These are phyloP conservation scores for Rhizomys pruinosus DNA, from an alignment of 2,113 vertebrate genomes.

Conservation along the genomic window DNA sequence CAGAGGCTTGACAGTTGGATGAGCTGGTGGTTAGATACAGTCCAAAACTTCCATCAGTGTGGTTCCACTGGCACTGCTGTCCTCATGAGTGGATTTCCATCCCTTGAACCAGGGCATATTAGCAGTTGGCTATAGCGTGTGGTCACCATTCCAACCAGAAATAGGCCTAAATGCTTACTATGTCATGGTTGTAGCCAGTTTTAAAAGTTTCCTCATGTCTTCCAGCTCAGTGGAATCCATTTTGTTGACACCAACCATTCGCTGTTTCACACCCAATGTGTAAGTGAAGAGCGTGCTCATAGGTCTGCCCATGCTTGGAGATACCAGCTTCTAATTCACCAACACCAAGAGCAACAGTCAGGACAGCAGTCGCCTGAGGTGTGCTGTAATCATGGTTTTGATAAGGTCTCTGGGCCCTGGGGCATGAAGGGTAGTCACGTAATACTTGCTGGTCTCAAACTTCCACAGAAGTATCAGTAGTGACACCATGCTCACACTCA, in stretches of 20 bases:
- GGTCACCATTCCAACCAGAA: slow-evolving; percentile 99
- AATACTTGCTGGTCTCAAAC: slow-evolving; percentile 98
- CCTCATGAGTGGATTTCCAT: slow-evolving; percentile 96
- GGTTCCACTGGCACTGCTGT: slow-evolving; percentile 94
- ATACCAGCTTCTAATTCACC: slow-evolving; percentile 98
- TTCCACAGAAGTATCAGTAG: slow-evolving; percentile 99
- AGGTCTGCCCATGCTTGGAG: slow-evolving; percentile 98
- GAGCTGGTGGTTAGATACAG: slow-evolving; percentile 93
- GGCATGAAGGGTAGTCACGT: slow-evolving; percentile 98
- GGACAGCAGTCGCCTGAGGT: slow-evolving; percentile 99
- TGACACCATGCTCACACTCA: slow-evolving; percentile 97
- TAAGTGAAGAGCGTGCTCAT: slow-evolving; percentile 98
- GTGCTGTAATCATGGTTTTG: slow-evolving; percentile 99
- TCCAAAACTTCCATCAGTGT: slow-evolving; percentile 96
- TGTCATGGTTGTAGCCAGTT: slow-evolving; percentile 98
- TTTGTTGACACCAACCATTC: slow-evolving; percentile 98
- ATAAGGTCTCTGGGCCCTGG: slow-evolving; percentile 98
- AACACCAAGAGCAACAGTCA: slow-evolving; percentile 96
- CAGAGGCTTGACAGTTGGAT: slow-evolving; percentile 96
- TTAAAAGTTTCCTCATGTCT: slow-evolving; percentile 97
- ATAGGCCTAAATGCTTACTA: slow-evolving; percentile 96
- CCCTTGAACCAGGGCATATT: slow-evolving; percentile 99
- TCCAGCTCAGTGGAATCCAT: slow-evolving; percentile 99
- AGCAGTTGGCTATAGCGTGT: slow-evolving; percentile 97
- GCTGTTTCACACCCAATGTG: slow-evolving; percentile 97